Evolutionary conservation across 2,113 vertebrate species (phyloP).

Genomic region (Petroica traversi): DNA sequence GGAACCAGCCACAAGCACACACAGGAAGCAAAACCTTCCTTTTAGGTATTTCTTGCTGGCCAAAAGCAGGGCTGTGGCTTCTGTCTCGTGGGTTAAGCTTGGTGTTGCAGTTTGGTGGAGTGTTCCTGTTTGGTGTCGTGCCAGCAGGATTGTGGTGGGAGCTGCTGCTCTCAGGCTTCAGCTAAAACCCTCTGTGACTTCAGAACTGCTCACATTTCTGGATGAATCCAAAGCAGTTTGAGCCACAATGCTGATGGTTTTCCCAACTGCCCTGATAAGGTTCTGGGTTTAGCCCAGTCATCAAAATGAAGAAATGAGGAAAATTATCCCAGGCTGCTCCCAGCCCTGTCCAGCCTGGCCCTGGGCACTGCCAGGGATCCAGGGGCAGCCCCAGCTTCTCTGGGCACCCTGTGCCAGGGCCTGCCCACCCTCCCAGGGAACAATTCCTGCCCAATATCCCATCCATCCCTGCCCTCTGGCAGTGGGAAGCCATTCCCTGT

Average conservation of each 20-base stretch:
- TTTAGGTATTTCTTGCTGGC: not conserved
- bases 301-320: not conserved
- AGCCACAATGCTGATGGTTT: not conserved
- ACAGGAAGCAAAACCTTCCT: not conserved
- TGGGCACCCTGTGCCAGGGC: not conserved
- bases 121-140: not conserved
- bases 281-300: not conserved
- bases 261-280: not conserved
- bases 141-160: not conserved
- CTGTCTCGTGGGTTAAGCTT: not conserved
- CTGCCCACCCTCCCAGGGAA: not conserved
- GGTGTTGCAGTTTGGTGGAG: not conserved
- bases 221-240: not conserved
- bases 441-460: not conserved
- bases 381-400: not conserved
- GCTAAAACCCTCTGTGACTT: not conserved
- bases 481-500: not conserved
- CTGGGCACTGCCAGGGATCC: not conserved
- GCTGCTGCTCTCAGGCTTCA: not conserved
- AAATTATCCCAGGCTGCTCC: fast-evolving
- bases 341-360: fast-evolving
- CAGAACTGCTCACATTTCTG: not conserved
- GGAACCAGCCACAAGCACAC: not conserved
- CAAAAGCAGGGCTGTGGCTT: not conserved
- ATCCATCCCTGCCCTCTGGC: not conserved